Conservation (phyloP, 2,113 vertebrate genomes). For the Diphyllodes magnificus region DNA sequence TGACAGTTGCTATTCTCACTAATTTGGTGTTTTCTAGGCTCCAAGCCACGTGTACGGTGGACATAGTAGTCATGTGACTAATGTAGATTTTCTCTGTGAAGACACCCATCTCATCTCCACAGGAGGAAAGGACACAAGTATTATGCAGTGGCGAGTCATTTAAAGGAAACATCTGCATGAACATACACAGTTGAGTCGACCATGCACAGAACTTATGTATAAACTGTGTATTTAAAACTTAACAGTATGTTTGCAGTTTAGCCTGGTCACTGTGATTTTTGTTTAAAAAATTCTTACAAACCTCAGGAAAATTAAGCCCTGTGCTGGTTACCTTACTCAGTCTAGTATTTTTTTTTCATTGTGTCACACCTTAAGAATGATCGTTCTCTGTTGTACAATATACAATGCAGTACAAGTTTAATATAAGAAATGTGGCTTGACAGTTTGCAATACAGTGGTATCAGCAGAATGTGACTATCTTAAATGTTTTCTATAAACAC, state of each 20-base stretch:
- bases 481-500: conserved; percentile 64
- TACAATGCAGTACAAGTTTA: conserved; percentile 41
- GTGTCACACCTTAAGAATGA: conserved; percentile 26
- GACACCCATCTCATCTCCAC: conserved; percentile 95
- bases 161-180: conserved; percentile 63
- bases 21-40: conserved; percentile 73
- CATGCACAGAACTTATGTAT: conserved; percentile 19
- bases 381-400: conserved; percentile 5
- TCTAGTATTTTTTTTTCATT: conserved; percentile 32
- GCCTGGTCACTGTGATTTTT: conserved; percentile 78
- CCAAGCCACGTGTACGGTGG: conserved; percentile 89
- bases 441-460: conserved; percentile 55
- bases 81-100: conserved; percentile 88
- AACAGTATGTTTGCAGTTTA: conserved; percentile 54
- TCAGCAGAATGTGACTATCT: conserved; percentile 42
- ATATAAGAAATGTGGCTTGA: conserved; percentile 46
- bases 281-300: conserved; percentile 79
- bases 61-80: conserved; percentile 98
- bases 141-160: conserved; percentile 97
- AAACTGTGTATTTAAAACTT: conserved; percentile 56
- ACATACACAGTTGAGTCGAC: conserved; percentile 5
- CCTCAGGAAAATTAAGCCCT: conserved; percentile 87
- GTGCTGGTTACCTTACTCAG: conserved; percentile 67
- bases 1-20: background rate
- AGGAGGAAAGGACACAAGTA: conserved; percentile 95